phyloP scores from a whole-genome alignment of 1,140 invertebrate species.

The Orchestia grillus region DNA sequence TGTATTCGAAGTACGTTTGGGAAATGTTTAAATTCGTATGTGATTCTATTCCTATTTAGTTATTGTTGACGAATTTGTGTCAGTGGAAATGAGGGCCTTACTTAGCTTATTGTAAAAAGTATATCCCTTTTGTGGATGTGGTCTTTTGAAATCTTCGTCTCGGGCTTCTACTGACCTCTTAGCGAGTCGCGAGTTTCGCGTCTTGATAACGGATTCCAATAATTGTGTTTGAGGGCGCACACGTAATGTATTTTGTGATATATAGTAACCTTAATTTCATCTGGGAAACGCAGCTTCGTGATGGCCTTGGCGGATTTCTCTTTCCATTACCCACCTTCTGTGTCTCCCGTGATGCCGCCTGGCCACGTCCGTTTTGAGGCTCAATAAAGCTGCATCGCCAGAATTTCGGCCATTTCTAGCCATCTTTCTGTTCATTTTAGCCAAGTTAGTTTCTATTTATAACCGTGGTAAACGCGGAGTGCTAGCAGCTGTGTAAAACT shows the following conservation, averaged over 20 bases:
- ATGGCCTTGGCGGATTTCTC: not conserved
- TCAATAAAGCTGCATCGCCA: not conserved
- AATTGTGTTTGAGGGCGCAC: not conserved
- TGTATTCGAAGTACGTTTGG: not conserved
- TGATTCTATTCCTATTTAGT: not conserved
- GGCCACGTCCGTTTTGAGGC: not conserved
- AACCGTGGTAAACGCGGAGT: not conserved
- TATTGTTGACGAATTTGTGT: not conserved
- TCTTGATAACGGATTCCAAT: not conserved
- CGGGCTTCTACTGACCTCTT: not conserved
- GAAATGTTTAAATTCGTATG: not conserved
- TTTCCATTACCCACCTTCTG: not conserved
- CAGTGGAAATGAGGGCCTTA: not conserved
- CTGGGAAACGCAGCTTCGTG: not conserved
- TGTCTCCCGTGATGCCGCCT: not conserved
- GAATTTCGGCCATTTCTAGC: not conserved
- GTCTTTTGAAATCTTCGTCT: not conserved
- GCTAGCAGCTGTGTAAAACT: constrained; percentile 3
- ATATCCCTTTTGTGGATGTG: not conserved
- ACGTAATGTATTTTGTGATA: not conserved
- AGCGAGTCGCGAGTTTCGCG: not conserved
- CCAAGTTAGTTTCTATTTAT: constrained; percentile 14
- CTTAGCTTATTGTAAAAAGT: not conserved
- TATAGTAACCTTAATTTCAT: not conserved
- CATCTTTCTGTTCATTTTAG: not conserved